Percentiles rank a stretch among this genome's conserved stretches.
Evolutionary conservation across 2,113 vertebrate genomes (phyloP).

Genomic region (Nansenia antarctica): DNA sequence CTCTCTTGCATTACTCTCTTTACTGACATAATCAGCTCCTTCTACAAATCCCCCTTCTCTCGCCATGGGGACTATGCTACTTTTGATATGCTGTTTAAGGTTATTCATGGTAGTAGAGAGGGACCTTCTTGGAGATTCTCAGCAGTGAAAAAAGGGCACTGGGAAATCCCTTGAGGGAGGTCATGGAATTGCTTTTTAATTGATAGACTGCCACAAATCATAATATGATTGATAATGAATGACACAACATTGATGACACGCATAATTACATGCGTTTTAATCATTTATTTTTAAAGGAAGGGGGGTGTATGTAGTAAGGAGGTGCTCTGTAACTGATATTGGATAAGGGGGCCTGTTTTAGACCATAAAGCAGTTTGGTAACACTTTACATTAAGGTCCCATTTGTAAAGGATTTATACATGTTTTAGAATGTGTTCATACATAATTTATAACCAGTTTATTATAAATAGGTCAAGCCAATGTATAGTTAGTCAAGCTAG

Average conservation of each 20-base stretch:
- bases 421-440: no score
- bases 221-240: not conserved
- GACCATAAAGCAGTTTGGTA: no score
- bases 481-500: no score
- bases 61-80: not conserved
- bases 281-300: no score
- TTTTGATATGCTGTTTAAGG: not conserved
- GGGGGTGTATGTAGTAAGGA: no score
- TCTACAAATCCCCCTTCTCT: not conserved
- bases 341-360: slow-evolving; percentile 24
- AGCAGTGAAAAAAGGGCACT: not conserved
- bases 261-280: no score
- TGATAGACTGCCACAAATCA: not conserved
- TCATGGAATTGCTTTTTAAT: not conserved
- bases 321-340: no score
- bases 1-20: not conserved
- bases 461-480: no score
- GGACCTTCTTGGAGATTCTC: not conserved
- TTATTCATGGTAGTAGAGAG: not conserved
- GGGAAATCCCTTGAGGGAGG: not conserved
- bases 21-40: not conserved
- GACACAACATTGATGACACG: no score
- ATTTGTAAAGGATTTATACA: no score
- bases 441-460: no score
- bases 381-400: no score